Base-by-base conservation (phyloP, 1,140 invertebrate genomes). In the Dreissena rostriformis region DNA sequence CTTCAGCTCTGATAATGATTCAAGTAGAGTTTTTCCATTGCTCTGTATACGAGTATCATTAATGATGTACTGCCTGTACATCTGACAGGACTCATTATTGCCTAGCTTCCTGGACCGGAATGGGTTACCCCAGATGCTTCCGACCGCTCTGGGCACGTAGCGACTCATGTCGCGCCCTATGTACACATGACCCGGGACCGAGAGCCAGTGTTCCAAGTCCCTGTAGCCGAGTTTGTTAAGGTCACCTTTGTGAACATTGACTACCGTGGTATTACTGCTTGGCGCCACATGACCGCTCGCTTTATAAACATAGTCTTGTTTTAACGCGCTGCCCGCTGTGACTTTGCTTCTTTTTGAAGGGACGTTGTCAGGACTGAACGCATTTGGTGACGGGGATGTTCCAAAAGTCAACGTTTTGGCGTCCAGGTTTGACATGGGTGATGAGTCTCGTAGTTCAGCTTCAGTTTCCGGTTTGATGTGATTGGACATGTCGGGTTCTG, bases 121-220 rank as follows among this genome's bases (percentile, higher is more conserved):
- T 19, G 87, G 87, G 39, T 88, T 88, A 15, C 68, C 68, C 87
- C 87, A 88, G 26, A 86, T 88, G 55, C 86, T 87, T 11, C 81
- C 83, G 1, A 82, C 73, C 26, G 87, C 87, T 19, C 86, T 86
- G 4, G 72, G 68, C 4, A 88, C 87, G 51, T 86, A 88, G n/a
- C 63, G 65, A 0, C 84, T 84, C 86, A 86, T 87, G 57, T 86
- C 49, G 5, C 87, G 70, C 12, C 87, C 87, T 28, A 88, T 88
- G 57, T 88, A 88, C 0, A 88, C 39, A 63, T 88, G 67, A 53
- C 84, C 77, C 1, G 81, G 81, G 51, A 82, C 28, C 52, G 53
- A 66, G 2, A 86, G 4, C 87, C 87, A 88, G 6, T 88, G 66
- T 22, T 71, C 65, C 11, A 88, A 68, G 52, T 86, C 84, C 28